Percentiles rank a stretch among this genome's conserved stretches.
Evolutionary conservation across 2,888 invertebrate genomes (phyloP).

Genomic region (Hipparchia semele): DNA sequence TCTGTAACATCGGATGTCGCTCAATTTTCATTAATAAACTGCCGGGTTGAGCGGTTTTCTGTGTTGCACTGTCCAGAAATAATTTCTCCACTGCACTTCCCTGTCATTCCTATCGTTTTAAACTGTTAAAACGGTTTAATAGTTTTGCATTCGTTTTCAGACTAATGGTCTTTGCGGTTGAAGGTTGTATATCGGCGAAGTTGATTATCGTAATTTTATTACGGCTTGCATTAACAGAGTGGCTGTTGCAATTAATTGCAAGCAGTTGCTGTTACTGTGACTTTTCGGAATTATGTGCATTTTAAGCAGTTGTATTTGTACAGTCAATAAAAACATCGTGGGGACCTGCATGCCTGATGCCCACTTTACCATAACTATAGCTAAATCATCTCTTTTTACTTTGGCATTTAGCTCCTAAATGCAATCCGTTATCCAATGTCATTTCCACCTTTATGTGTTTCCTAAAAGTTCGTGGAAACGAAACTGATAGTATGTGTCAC

Average conservation of each 20-base stretch:
- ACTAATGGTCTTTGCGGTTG: constrained; percentile 16
- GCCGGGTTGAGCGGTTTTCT: constrained; percentile 79
- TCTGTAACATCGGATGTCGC: constrained; percentile 69
- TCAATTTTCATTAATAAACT: constrained; percentile 81
- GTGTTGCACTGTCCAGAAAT: constrained; percentile 71
- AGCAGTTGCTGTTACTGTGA: no score
- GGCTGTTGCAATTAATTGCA: background rate
- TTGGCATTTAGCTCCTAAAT: no score
- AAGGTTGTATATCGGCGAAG: constrained; percentile 8
- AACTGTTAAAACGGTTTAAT: constrained; percentile 34
- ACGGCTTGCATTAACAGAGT: constrained; percentile 3
- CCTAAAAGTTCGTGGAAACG: no score
- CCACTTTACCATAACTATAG: no score
- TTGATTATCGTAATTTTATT: constrained; percentile 4
- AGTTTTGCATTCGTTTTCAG: constrained; percentile 31
- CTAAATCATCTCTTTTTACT: no score
- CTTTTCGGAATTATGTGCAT: no score
- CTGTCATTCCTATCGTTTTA: constrained; percentile 38
- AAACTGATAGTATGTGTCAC: no score
- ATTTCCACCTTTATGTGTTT: no score
- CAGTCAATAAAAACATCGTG: no score
- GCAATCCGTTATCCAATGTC: no score
- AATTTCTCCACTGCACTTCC: constrained; percentile 46
- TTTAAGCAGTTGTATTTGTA: no score
- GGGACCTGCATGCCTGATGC: no score